Percentiles rank a stretch among this genome's conserved stretches.
Evolutionary conservation across 2,113 vertebrate genomes (phyloP).

Genomic region (Salvelinus fontinalis): DNA sequence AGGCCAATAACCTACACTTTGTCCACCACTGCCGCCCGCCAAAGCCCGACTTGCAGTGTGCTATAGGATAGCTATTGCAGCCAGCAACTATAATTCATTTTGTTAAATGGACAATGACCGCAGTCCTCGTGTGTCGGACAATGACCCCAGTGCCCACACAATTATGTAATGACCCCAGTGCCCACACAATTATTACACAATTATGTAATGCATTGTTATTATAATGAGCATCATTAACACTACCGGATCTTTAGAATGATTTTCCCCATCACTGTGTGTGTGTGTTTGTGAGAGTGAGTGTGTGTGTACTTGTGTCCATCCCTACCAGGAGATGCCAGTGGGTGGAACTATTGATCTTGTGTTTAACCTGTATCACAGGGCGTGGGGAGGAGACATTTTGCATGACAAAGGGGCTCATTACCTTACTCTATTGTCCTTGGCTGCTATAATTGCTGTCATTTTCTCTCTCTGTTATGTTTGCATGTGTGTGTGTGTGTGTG

Average conservation of each 20-base stretch:
- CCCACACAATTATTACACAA: no score
- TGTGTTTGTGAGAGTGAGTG: no score
- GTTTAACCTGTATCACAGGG: conserved; percentile 24
- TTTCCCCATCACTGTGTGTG: conserved; percentile 7
- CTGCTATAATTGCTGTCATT: no score
- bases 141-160: no score
- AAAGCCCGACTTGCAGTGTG: background rate
- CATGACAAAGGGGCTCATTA: no score
- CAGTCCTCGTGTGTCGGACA: conserved; percentile 10
- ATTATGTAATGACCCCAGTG: conserved; percentile 17
- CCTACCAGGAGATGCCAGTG: background rate
- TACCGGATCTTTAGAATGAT: conserved; percentile 34
- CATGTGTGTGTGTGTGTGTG: no score
- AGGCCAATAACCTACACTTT: conserved; percentile 11
- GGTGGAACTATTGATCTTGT: conserved; percentile 39
- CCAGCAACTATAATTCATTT: conserved; percentile 30
- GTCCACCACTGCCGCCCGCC: background rate
- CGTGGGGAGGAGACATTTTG: background rate
- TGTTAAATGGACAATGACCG: conserved; percentile 36
- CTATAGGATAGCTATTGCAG: no score
- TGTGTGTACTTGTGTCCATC: no score
- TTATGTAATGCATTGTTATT: conserved; percentile 43
- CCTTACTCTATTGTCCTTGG: no score
- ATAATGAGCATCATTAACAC: conserved; percentile 43
- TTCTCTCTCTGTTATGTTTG: no score